Evolutionary conservation across 2,888 invertebrate genomes (phyloP), one percentile per base, ranked within the genome.

Genomic region (Elysia crispata): DNA sequence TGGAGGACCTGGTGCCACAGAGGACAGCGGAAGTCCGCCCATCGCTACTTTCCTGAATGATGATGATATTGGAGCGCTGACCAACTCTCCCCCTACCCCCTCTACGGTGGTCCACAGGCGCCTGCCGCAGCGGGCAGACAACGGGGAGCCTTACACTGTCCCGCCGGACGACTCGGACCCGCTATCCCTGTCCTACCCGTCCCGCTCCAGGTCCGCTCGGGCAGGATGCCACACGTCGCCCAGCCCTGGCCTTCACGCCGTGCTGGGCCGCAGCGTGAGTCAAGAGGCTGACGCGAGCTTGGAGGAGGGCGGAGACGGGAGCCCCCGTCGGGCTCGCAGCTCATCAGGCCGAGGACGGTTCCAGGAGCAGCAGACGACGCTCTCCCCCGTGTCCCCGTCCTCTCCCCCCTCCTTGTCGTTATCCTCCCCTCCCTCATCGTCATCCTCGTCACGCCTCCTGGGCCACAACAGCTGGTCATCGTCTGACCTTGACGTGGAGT

Each of bases 61-160:
- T 18, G 82, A 81, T 20, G 84, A 84, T 60, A 84, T 83, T 23
- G 84, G 83, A 20, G 80, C 83, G 8, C 30, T 78, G 5, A 75
- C 41, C 41, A 41, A 41, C 75, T 77, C 15, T 30, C 82, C 72
- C 25, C 57, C 23, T 41, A 64, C 66, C 54, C 80, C 20, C 5
- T n/a, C 77, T 20, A 18, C 25, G 67, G 15, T 23, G 18, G 67
- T 28, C 67, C 66, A 74, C 5, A 5, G 66, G 18, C 15, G 66
- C 0, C 25, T 66, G 6, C 54, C n/a, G 28, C 31, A 30, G 11
- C 50, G 23, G 8, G 50, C 11, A 0, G 49, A 28, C 13, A 75
- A 79, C 0, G 28, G 13, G 20, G 74, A 79, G 11, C 11, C 23
- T 11, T 50, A 50, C 60, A 49, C 20, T 20, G 66, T 73, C 5